These are phyloP conservation scores for Deroplatys truncata DNA, from an alignment of 2,888 invertebrate species.

Conservation along the genomic window DNA sequence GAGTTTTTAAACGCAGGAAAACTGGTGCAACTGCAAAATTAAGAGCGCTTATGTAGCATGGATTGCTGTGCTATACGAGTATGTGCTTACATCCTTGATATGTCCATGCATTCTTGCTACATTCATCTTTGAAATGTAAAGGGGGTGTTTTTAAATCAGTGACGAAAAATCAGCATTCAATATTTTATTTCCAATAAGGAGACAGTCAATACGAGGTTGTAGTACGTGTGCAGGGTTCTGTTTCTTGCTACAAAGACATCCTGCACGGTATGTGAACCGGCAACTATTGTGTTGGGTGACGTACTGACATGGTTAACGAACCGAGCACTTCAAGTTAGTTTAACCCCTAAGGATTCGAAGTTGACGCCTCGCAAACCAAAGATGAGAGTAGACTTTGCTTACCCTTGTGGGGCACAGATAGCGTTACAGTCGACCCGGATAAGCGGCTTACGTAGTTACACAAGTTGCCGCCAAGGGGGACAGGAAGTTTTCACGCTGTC, in stretches of 20 bases:
- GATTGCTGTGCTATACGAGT: no score
- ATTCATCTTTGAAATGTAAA: no score
- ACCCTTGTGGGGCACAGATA: neutral
- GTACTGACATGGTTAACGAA: neutral
- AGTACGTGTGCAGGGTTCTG: no score
- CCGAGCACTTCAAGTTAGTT: neutral
- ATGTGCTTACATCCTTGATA: no score
- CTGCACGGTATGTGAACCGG: neutral
- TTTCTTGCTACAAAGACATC: neutral
- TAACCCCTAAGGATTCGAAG: neutral
- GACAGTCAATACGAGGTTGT: neutral
- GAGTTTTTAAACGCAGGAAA: no score
- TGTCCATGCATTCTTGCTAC: no score
- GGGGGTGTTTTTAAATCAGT: no score
- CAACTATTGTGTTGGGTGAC: neutral
- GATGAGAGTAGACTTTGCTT: neutral
- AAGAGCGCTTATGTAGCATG: no score
- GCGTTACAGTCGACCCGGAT: neutral
- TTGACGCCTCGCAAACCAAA: neutral
- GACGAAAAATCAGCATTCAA: neutral
- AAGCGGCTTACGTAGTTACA: neutral
- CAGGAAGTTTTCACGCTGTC: neutral
- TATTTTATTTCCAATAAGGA: neutral
- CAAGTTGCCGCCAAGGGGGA: neutral
- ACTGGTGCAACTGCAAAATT: no score